Evolutionary conservation across 2,888 invertebrate species (phyloP), one percentile per base, ranked within the genome.

Genomic region (Zelleria hepariella): DNA sequence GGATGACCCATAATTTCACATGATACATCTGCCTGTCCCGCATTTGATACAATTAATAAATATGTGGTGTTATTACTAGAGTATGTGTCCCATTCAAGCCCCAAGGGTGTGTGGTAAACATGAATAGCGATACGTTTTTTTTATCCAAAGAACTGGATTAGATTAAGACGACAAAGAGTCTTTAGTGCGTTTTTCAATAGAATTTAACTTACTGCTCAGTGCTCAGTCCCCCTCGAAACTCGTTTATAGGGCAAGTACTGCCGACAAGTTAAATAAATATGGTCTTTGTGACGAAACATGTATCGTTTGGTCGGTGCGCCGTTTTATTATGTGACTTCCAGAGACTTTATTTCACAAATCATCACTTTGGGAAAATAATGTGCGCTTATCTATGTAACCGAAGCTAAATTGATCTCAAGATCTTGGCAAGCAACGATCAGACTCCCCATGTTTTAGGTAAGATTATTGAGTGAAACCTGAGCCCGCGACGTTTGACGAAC

Each of bases 21-120:
- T 68, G 69, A 73, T 72, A 74, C 79, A 80, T 78, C 76, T 80
- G 78, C 76, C 75, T 80, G 78, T 76, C 68, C 68, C 67, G 65
- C 68, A 48, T 47, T 70, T 72, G 70, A 68, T 70, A 73, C 73
- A 74, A 75, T 77, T 75, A 72, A 75, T 75, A 75, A 72, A 76
- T 77, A 73, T 73, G 70, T 67, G 72, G 71, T 72, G 71, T 71
- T 72, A 74, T 73, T 73, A 67, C 69, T 67, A 65, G 65, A 70
- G 68, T 66, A 66, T 67, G 66, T 66, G 67, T 67, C 71, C 69
- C 69, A 71, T 68, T 65, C 65, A 65, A 68, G 64, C 66, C 51
- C 51, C 51, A 20, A 71, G 74, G 74, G 75, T 74, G 74, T 77
- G 79, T 68, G 83, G 83, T 83, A 77, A 78, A 77, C 75, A 78